Evolutionary conservation across 2,888 invertebrate genomes (phyloP), one percentile per base, ranked within the genome.

Genomic region (Erannis defoliaria): DNA sequence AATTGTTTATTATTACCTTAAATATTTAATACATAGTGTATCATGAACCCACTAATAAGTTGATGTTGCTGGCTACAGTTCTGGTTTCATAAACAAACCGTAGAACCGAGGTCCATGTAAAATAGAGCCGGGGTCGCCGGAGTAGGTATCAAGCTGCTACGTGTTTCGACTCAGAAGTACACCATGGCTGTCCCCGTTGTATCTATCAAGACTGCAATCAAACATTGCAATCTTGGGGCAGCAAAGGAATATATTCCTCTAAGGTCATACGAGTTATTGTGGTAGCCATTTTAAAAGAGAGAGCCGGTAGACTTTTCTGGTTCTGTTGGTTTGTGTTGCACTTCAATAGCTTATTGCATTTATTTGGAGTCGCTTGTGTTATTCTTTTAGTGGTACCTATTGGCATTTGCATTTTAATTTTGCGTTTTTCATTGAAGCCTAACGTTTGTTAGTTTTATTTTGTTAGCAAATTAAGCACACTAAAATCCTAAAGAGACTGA

Each of bases 111-210:
- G 71, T 68, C 73, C 72, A 78, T 79, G 77, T 80, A 80, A 80
- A 81, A 80, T 80, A 80, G 43, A 43, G 35, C 55, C 12, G 29
- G 23, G 38, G 26, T 80, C 33, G 14, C 38, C 43, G 74, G 77
- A 73, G 72, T 76, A 73, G 68, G 78, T 6, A 71, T 73, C 73
- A 68, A 65, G 61, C 62, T 67, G 68, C 61, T 78, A 85, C 84
- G 86, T 85, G 84, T 62, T 64, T 64, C 46, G 81, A 77, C 68
- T 84, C 35, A 55, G 60, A 63, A 75, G 69, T 23, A 46, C 14
- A n/a, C 38, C 12, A 29, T 5, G 21, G 10, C 46, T 46, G 46
- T 40, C 46, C 38, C n/a, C 37, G 50, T 18, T 59, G 38, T 43
- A 46, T 53, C 58, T 46, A 51, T 33, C 45, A 37, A 31, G 38